A percentile compares a stretch with the other conserved stretches of the same genome.
These are phyloP conservation scores for Nothoprocta pentlandii DNA, from an alignment of 2,113 vertebrate genomes.

Conservation along the genomic window DNA sequence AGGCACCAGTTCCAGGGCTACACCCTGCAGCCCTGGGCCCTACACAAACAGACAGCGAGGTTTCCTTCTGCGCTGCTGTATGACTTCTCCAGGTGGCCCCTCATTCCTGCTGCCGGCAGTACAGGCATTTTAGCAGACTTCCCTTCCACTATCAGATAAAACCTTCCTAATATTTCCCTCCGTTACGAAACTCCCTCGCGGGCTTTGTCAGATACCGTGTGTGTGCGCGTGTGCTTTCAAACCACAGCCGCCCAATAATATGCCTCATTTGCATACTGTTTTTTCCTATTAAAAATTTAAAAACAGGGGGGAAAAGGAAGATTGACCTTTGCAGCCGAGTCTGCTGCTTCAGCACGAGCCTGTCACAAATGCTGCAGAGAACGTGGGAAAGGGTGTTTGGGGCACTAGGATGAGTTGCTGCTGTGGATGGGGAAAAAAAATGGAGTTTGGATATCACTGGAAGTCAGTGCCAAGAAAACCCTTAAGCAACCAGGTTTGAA, in stretches of 20 bases:
- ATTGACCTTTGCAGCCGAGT: neutral
- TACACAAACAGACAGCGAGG: neutral
- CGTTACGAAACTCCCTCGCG: constrained; percentile 63
- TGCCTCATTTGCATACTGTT: constrained; percentile 50
- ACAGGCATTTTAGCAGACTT: constrained; percentile 69
- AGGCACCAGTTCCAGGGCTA: neutral
- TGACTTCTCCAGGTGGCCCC: constrained; percentile 66
- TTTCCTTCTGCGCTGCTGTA: constrained; percentile 43
- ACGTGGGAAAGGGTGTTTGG: neutral
- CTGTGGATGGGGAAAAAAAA: neutral
- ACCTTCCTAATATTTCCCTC: constrained; percentile 72
- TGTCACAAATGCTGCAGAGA: neutral
- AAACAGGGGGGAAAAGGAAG: constrained; percentile 1
- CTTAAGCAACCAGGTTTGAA: neutral
- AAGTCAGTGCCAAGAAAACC: neutral
- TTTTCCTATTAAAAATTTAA: neutral
- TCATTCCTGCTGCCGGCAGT: constrained; percentile 52
- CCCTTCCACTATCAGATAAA: constrained; percentile 69
- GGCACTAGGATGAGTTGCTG: neutral
- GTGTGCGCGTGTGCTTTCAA: constrained; percentile 57
- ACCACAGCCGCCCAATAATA: constrained; percentile 62
- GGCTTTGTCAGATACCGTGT: constrained; percentile 65
- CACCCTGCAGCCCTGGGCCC: neutral
- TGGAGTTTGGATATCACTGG: neutral
- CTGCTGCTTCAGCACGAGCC: neutral